phyloP scores from a whole-genome alignment of 2,797 vertebrate genomes.

The Esox masquinongy region DNA sequence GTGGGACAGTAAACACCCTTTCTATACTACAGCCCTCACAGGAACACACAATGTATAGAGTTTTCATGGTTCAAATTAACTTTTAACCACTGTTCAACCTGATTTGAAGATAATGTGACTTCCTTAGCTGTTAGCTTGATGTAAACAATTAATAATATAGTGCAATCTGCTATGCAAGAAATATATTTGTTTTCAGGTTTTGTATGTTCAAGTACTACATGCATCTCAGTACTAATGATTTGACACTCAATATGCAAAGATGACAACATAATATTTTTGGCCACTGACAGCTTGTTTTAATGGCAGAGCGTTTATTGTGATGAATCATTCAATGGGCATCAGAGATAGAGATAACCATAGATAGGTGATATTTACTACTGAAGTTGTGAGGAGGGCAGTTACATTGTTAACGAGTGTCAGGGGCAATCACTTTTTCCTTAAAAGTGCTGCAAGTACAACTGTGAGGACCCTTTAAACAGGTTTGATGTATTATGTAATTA shows the following conservation, averaged over 20 bases:
- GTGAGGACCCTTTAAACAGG: neutral
- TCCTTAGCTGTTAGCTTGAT: neutral
- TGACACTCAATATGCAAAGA: neutral
- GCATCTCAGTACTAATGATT: neutral
- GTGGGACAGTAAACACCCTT: slow-evolving; percentile 81
- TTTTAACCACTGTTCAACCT: neutral
- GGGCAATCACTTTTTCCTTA: neutral
- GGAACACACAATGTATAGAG: slow-evolving; percentile 36
- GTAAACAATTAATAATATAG: neutral
- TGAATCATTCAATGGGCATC: slow-evolving; percentile 12
- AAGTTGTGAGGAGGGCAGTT: neutral
- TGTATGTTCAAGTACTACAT: neutral
- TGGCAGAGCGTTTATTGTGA: slow-evolving; percentile 16
- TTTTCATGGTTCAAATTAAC: neutral
- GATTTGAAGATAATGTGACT: neutral
- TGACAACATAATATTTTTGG: neutral
- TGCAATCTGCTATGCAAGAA: neutral
- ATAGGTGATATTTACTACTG: slow-evolving; percentile 25
- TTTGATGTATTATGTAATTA: neutral
- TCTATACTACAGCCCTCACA: slow-evolving; percentile 63
- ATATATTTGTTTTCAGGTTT: neutral
- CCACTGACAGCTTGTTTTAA: slow-evolving; percentile 31
- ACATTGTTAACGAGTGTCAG: neutral
- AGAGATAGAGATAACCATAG: neutral
- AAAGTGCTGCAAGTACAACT: neutral